phyloP scores from a whole-genome alignment of 2,888 invertebrate species.

The Limnephilus rhombicus region DNA sequence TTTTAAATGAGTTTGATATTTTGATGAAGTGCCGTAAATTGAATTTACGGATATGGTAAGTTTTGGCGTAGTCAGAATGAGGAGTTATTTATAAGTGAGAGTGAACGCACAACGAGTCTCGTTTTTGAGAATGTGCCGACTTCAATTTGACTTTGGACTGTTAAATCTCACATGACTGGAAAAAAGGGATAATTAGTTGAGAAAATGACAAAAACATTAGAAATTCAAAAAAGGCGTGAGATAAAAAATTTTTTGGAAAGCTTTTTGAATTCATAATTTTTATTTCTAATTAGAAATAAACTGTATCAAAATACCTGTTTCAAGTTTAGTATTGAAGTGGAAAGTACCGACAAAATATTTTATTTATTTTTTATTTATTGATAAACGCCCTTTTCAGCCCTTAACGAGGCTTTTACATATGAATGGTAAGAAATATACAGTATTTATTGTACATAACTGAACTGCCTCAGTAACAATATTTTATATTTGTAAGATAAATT shows the following conservation, averaged over 20 bases:
- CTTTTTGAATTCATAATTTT: not conserved
- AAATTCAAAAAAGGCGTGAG: not conserved
- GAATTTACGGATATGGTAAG: not conserved
- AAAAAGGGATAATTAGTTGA: not conserved
- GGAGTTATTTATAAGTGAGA: not conserved
- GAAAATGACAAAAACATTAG: too few relatives aligned
- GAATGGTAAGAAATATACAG: too few relatives aligned
- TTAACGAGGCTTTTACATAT: too few relatives aligned
- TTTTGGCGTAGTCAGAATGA: not conserved
- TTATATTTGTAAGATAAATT: too few relatives aligned
- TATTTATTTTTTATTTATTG: too few relatives aligned
- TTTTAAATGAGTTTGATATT: not conserved
- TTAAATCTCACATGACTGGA: not conserved
- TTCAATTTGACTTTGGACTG: not conserved
- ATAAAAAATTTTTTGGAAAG: not conserved
- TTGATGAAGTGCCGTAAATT: not conserved
- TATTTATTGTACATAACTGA: too few relatives aligned
- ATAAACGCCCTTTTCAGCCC: too few relatives aligned
- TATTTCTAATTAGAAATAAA: not conserved
- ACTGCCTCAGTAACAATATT: too few relatives aligned
- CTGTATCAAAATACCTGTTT: too few relatives aligned
- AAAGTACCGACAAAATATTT: too few relatives aligned
- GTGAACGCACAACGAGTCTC: not conserved
- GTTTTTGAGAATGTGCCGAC: not conserved
- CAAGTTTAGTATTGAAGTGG: too few relatives aligned